Evolutionary conservation across 2,797 vertebrate species (phyloP).

Genomic region (Cyprinella venusta): DNA sequence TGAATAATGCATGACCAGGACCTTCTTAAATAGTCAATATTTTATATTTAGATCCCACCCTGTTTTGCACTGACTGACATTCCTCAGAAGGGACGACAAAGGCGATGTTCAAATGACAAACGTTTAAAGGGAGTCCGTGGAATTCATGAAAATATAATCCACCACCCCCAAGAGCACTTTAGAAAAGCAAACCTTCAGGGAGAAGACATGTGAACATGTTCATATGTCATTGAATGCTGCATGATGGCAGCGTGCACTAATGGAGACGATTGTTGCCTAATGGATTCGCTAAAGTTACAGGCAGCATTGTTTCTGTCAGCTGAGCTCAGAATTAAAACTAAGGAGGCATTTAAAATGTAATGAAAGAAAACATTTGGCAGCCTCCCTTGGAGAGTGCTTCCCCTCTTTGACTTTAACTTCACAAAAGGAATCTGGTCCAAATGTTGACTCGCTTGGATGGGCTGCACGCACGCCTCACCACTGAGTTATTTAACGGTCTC

Average conservation of each 20-base stretch:
- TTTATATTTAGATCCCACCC: slow-evolving; percentile 16
- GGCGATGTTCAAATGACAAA: not conserved
- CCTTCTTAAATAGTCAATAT: slow-evolving; percentile 31
- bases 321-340: slow-evolving; percentile 10
- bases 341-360: slow-evolving; percentile 10
- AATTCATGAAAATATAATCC: slow-evolving; percentile 24
- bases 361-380: slow-evolving; percentile 16
- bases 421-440: slow-evolving; percentile 25
- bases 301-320: not conserved
- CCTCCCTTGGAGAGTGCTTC: not conserved
- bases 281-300: slow-evolving; percentile 22
- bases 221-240: slow-evolving; percentile 11
- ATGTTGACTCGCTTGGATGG: not conserved
- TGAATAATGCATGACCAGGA: slow-evolving; percentile 32
- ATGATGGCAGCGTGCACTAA: not conserved
- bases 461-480: not conserved
- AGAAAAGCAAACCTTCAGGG: not conserved
- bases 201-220: not conserved
- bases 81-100: not conserved
- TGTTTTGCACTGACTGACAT: not conserved
- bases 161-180: slow-evolving; percentile 1
- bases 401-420: slow-evolving; percentile 8
- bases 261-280: slow-evolving; percentile 12
- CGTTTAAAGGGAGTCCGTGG: not conserved
- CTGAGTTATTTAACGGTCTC: slow-evolving; percentile 6